These are phyloP conservation scores for Hyalella azteca DNA, from an alignment of 2,888 invertebrate genomes.

Conservation along the genomic window DNA sequence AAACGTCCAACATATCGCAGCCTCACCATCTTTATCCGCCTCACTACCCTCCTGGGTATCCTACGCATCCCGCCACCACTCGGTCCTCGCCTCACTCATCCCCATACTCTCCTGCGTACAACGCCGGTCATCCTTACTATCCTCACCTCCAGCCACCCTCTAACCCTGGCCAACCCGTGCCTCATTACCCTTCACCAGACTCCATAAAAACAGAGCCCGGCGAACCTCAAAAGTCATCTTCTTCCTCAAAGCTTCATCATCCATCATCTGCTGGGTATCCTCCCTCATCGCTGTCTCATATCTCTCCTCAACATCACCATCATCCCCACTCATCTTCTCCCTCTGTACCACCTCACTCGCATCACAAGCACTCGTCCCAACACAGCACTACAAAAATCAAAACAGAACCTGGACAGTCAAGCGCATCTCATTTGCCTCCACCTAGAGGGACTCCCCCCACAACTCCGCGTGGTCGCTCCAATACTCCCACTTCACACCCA, in stretches of 20 bases:
- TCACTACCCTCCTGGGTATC: neutral
- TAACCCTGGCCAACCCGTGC: neutral
- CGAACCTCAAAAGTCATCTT: neutral
- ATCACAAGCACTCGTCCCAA: neutral
- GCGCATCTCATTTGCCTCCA: conserved; percentile 4
- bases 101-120: neutral
- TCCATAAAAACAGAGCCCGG: conserved; percentile 20
- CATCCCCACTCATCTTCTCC: conserved; percentile 4
- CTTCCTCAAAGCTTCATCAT: neutral
- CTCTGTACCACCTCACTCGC: neutral
- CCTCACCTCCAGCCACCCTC: neutral
- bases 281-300: neutral
- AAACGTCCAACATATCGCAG: neutral
- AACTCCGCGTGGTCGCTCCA: neutral
- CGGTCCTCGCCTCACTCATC: conserved; percentile 18
- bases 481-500: conserved; percentile 4
- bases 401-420: conserved; percentile 16
- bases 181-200: neutral
- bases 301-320: neutral
- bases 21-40: neutral
- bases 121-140: neutral
- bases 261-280: neutral
- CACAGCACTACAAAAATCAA: neutral
- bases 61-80: neutral
- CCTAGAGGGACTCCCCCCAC: conserved; percentile 35